Base-by-base conservation (phyloP, 2,797 vertebrate genomes). In the Myoxocephalus aenaeus region DNA sequence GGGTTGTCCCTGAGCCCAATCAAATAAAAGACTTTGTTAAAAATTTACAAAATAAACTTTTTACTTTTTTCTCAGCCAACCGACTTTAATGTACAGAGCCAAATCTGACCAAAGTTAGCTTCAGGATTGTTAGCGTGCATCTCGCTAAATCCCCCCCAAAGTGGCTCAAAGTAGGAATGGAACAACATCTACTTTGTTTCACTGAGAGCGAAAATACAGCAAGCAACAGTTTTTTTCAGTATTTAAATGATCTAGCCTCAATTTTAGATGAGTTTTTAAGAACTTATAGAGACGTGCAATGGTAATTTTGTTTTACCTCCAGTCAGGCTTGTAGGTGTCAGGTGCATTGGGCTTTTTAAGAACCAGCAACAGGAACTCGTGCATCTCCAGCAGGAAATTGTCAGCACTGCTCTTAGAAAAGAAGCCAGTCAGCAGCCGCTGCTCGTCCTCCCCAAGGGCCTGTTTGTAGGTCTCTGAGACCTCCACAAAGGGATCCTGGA, bases 341-440 rank as follows among this genome's bases (percentile, higher is more conserved):
- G 70, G 66, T 7, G 93, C 82, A 1, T 65, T 77, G n/a, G 90
- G 73, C 18, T 34, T 88, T 87, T 94, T 96, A 20, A 99, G 92
- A 56, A 87, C 95, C 70, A 99, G 81, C 75, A 95, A 6, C 9
- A 99, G 96, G 92, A 98, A 96, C 86, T 99, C 97, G 0, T 99
- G 97, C 83, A 99, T 96, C 90, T 99, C 97, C 86, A 97, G 88
- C 53, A 99, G 91, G 84, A 99, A 97, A 20, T 74, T 20, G 46
- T 98, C 96, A 12, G 96, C 90, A 2, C 92, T 91, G 11, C 86
- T 88, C 78, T 96, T 95, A 1, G 93, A 91, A 32, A 97, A 95
- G 93, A 97, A 99, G 1, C 82, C 51, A 2, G 84, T 92, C 51
- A 99, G 96, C 50, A 94, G 91, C 64, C 83, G 88, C 14, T 83